A percentile compares a stretch with the other conserved stretches of the same genome.
Conservation (phyloP, 2,797 vertebrate genomes). For the Vultur gryphus region DNA sequence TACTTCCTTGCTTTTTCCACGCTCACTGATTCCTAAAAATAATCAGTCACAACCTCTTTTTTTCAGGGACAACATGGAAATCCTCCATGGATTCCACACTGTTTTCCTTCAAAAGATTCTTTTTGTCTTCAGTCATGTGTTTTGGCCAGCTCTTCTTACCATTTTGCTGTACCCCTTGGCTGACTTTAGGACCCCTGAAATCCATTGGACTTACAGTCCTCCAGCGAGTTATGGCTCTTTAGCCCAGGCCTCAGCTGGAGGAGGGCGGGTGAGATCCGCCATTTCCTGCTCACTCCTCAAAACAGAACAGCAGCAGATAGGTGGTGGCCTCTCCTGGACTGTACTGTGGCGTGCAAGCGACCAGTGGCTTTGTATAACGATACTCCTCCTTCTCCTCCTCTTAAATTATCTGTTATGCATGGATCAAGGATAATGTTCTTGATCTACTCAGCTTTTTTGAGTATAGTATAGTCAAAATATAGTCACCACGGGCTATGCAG, state of each 20-base stretch:
- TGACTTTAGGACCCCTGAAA: not conserved
- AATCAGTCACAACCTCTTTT: not conserved
- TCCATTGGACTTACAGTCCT: not conserved
- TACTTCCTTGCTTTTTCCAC: not conserved
- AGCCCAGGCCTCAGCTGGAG: not conserved
- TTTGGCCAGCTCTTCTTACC: not conserved
- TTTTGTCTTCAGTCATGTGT: not conserved
- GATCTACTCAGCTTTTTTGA: not conserved
- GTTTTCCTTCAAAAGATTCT: not conserved
- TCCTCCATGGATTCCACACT: not conserved
- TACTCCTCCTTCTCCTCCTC: not conserved
- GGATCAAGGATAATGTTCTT: not conserved
- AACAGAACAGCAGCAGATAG: not conserved
- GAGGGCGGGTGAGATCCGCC: not conserved
- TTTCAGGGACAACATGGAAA: not conserved
- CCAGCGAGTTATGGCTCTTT: accelerated
- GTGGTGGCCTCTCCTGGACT: not conserved
- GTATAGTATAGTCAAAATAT: not conserved
- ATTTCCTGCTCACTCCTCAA: not conserved
- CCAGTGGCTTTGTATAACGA: not conserved
- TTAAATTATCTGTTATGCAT: not conserved
- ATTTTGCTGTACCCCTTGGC: not conserved
- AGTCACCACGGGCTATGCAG: not conserved
- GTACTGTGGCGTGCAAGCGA: accelerated
- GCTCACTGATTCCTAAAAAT: not conserved